These are phyloP conservation scores for Thermophis baileyi DNA, from an alignment of 2,113 vertebrate species.

Conservation along the genomic window DNA sequence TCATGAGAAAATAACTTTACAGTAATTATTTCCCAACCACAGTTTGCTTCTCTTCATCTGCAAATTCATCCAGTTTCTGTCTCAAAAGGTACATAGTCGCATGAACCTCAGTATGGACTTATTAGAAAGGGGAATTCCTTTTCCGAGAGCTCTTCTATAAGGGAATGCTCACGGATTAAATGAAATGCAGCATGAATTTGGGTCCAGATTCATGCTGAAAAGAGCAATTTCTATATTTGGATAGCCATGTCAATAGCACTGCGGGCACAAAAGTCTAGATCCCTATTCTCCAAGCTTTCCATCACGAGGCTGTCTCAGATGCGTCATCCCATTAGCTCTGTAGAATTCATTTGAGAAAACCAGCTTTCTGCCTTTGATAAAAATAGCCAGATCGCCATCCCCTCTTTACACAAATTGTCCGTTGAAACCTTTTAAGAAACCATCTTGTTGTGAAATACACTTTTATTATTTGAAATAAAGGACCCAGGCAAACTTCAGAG, in stretches of 20 bases:
- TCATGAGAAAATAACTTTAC: background rate
- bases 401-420: conserved; percentile 45
- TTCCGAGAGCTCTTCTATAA: background rate
- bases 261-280: background rate
- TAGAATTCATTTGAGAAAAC: conserved; percentile 23
- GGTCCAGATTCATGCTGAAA: background rate
- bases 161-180: background rate
- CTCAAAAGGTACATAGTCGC: background rate
- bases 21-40: background rate
- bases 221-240: background rate
- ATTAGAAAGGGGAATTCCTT: background rate
- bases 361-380: conserved; percentile 34
- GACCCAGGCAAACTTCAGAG: conserved; percentile 41
- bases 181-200: background rate
- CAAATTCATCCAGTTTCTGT: background rate
- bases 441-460: conserved; percentile 52
- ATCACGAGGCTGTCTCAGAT: background rate
- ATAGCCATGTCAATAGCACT: background rate
- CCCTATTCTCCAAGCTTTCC: background rate
- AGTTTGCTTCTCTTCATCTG: background rate
- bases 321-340: conserved; percentile 26
- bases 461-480: conserved; percentile 56
- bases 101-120: background rate
- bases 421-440: conserved; percentile 53
- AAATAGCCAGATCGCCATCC: conserved; percentile 28